phyloP scores from a whole-genome alignment of 2,113 vertebrate species.

The Arvicanthis niloticus region DNA sequence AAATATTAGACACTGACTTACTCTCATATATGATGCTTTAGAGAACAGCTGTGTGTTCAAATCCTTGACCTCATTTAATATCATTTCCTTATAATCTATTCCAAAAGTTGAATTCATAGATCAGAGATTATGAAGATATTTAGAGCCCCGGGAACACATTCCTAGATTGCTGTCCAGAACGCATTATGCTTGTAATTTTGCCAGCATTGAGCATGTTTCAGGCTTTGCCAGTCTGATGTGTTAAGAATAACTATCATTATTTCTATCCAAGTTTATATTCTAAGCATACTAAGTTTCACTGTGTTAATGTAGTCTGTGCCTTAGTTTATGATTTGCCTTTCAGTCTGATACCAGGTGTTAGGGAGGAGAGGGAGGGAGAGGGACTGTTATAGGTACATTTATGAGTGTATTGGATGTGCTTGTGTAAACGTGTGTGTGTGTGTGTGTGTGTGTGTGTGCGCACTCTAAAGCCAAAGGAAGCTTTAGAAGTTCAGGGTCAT shows the following conservation, averaged over 20 bases:
- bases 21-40: conserved; percentile 32
- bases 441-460: neutral
- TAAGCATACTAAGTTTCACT: conserved; percentile 18
- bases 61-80: conserved; percentile 48
- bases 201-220: neutral
- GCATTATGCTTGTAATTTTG: neutral
- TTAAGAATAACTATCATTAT: conserved; percentile 38
- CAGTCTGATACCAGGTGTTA: neutral
- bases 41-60: neutral
- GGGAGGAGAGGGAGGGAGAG: neutral
- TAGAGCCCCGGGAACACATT: conserved; percentile 36
- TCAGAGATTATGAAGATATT: conserved; percentile 44
- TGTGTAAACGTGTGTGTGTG: neutral
- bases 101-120: conserved; percentile 52
- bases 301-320: neutral
- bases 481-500: neutral
- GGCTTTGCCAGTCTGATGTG: neutral
- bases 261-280: conserved; percentile 51
- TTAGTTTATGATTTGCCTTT: conserved; percentile 47
- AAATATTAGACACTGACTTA: neutral
- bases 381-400: neutral
- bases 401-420: neutral
- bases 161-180: conserved; percentile 24
- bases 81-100: conserved; percentile 40
- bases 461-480: neutral